phyloP scores from a whole-genome alignment of 2,113 vertebrate genomes.

The Chionis minor region DNA sequence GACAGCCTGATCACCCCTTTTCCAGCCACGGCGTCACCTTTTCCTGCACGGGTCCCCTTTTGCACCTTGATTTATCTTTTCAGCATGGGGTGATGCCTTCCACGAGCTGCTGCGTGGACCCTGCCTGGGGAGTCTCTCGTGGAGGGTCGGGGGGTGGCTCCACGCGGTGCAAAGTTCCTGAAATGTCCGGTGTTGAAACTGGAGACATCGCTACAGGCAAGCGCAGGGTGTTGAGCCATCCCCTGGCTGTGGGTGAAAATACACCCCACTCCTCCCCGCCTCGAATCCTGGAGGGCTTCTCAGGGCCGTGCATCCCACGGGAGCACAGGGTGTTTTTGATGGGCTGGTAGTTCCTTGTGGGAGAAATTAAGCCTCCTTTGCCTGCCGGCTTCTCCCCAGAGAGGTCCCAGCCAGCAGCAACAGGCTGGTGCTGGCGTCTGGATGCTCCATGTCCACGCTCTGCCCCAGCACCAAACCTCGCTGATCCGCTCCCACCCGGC shows the following conservation, averaged over 20 bases:
- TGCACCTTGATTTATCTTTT: neutral
- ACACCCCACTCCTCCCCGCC: neutral
- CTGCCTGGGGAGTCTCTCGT: fast-evolving
- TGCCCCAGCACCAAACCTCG: neutral
- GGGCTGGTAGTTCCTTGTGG: neutral
- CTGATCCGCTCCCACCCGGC: neutral
- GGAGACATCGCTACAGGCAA: fast-evolving
- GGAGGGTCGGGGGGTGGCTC: neutral
- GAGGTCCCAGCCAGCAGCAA: neutral
- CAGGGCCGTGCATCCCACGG: fast-evolving
- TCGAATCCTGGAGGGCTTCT: fast-evolving
- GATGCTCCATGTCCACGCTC: fast-evolving
- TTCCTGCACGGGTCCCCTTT: neutral
- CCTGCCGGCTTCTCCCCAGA: fast-evolving
- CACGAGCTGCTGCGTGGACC: neutral
- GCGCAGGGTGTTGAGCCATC: fast-evolving
- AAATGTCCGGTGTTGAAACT: neutral
- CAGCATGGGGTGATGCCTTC: neutral
- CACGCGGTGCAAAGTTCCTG: fast-evolving
- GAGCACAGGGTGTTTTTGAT: neutral
- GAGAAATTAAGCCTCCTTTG: neutral
- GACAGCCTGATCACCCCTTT: fast-evolving
- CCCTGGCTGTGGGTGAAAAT: neutral
- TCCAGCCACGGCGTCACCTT: neutral
- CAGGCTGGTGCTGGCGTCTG: fast-evolving